Conservation (phyloP, 1,140 invertebrate species). For the Carposina sasakii region DNA sequence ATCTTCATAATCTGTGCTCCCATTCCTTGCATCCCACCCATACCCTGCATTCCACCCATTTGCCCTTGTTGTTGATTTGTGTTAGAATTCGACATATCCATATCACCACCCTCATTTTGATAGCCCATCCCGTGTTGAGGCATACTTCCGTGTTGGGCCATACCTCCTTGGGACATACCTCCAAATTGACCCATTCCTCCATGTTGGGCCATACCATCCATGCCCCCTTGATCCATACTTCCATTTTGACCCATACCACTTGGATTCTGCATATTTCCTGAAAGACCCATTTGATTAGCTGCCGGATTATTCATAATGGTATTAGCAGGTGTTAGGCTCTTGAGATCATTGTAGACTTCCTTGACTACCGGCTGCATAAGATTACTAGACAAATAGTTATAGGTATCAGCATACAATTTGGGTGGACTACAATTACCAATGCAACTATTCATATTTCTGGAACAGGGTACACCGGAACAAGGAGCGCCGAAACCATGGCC, state of each 20-base stretch:
- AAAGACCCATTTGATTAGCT: slow-evolving; percentile 35
- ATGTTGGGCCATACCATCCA: neutral
- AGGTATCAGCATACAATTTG: slow-evolving; percentile 51
- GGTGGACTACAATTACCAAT: slow-evolving; percentile 46
- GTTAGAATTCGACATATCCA: neutral
- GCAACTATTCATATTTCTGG: neutral
- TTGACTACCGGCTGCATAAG: slow-evolving; percentile 54
- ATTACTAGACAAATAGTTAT: slow-evolving; percentile 49
- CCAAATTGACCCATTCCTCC: neutral
- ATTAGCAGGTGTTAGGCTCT: slow-evolving; percentile 45
- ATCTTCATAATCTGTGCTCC: neutral
- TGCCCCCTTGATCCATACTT: neutral
- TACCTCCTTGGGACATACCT: too few relatives aligned
- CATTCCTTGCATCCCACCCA: neutral
- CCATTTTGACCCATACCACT: neutral
- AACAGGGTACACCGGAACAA: slow-evolving; percentile 26
- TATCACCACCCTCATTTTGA: too few relatives aligned
- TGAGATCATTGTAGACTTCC: slow-evolving; percentile 59
- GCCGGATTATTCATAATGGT: slow-evolving; percentile 46
- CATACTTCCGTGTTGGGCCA: too few relatives aligned
- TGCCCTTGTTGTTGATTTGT: too few relatives aligned
- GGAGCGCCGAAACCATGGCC: slow-evolving; percentile 21
- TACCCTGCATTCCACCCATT: too few relatives aligned
- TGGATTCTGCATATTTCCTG: neutral
- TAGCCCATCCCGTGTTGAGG: too few relatives aligned